Conservation (phyloP, 2,888 invertebrate species). For the Temnothorax unifasciatus region DNA sequence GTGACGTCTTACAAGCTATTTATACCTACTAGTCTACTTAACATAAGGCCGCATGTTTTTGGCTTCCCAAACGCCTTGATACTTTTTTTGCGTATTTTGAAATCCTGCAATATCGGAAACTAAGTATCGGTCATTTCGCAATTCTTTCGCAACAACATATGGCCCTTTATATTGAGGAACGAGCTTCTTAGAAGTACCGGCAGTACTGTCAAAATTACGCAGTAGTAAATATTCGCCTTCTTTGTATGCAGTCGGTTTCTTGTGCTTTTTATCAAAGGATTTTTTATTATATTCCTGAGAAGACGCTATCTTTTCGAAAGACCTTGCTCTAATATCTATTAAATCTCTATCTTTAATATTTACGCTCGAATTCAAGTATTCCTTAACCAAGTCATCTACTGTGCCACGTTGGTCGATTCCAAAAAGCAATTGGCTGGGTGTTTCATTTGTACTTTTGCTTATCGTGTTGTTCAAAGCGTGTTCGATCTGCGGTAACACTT, state of each 20-base stretch:
- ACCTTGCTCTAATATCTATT: background rate
- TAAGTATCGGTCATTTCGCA: background rate
- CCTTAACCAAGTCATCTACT: constrained; percentile 60
- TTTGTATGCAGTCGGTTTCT: background rate
- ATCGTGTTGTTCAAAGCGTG: constrained; percentile 58
- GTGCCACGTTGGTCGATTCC: constrained; percentile 75
- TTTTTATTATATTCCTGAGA: background rate
- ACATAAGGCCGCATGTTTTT: background rate
- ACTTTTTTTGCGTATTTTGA: background rate
- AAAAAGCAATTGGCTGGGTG: constrained; percentile 76
- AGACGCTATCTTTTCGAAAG: no score
- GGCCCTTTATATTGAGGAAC: background rate
- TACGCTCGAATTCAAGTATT: constrained; percentile 37
- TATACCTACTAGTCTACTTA: no score
- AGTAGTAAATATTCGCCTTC: background rate
- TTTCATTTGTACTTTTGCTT: constrained; percentile 71
- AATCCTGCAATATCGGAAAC: background rate
- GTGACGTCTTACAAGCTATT: no score
- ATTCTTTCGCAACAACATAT: background rate
- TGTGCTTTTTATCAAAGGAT: background rate
- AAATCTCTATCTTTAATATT: no score
- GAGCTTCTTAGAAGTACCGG: background rate
- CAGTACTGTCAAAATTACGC: background rate
- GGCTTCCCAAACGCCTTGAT: background rate
- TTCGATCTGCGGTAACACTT: constrained; percentile 63